Conservation (phyloP, 2,113 vertebrate genomes). For the Eptesicus fuscus region DNA sequence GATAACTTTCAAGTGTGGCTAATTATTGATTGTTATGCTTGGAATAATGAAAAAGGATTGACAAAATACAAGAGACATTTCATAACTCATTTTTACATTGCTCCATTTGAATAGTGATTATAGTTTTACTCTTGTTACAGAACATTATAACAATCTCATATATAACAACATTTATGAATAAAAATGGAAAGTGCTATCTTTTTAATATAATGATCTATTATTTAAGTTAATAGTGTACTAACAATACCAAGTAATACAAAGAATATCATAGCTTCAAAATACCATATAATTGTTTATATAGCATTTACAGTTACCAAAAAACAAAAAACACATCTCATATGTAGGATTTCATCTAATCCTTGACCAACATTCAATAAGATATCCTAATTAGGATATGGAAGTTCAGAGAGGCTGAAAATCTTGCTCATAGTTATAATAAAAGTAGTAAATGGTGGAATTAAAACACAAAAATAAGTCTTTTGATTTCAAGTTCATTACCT, state of each 20-base stretch:
- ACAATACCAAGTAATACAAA: neutral
- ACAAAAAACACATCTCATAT: no score
- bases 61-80: neutral
- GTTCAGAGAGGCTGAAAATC: neutral
- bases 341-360: neutral
- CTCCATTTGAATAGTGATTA: neutral
- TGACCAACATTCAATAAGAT: neutral
- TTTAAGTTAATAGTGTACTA: neutral
- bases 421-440: constrained; percentile 45
- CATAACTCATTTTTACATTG: constrained; percentile 10
- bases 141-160: neutral
- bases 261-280: constrained; percentile 37
- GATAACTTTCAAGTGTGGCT: constrained; percentile 8
- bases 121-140: neutral
- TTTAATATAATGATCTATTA: neutral
- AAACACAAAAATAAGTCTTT: constrained; percentile 25
- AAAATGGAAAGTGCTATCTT: neutral
- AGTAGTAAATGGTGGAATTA: neutral
- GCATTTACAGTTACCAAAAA: neutral
- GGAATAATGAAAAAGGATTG: neutral
- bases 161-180: constrained; percentile 29
- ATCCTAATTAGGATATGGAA: constrained; percentile 20
- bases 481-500: constrained; percentile 15
- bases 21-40: neutral
- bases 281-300: neutral